These are phyloP conservation scores for Oncorhynchus keta DNA, from an alignment of 2,113 vertebrate genomes.

Conservation along the genomic window DNA sequence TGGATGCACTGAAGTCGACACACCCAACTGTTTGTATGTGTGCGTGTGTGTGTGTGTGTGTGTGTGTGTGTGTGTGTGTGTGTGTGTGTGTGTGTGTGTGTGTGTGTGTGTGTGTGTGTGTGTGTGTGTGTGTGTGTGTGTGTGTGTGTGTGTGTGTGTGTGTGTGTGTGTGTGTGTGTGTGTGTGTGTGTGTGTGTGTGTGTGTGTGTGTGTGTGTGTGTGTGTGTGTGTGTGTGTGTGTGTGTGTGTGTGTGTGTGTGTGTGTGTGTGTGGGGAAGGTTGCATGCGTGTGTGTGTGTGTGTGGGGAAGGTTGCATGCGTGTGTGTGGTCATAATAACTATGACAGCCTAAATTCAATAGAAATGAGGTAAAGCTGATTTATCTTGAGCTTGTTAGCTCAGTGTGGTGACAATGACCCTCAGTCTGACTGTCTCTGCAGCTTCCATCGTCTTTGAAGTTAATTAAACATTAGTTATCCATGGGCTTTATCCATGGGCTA, in stretches of 20 bases:
- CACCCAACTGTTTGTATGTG: no score
- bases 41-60: neutral
- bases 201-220: no score
- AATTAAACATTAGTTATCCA: neutral
- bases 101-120: neutral
- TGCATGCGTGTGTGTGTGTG: no score
- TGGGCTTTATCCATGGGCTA: neutral
- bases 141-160: no score
- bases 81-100: no score
- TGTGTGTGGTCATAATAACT: neutral
- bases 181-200: no score
- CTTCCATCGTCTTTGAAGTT: neutral
- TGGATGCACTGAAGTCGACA: no score
- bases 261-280: no score
- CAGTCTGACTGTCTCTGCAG: neutral
- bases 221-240: no score
- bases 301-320: neutral
- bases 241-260: no score
- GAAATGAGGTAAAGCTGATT: neutral
- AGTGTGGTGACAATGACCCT: neutral
- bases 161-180: no score
- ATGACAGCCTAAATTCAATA: neutral
- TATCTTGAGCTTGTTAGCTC: neutral
- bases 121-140: no score
- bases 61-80: neutral